Conservation (phyloP, 1,140 invertebrate species). For the Limonius californicus region DNA sequence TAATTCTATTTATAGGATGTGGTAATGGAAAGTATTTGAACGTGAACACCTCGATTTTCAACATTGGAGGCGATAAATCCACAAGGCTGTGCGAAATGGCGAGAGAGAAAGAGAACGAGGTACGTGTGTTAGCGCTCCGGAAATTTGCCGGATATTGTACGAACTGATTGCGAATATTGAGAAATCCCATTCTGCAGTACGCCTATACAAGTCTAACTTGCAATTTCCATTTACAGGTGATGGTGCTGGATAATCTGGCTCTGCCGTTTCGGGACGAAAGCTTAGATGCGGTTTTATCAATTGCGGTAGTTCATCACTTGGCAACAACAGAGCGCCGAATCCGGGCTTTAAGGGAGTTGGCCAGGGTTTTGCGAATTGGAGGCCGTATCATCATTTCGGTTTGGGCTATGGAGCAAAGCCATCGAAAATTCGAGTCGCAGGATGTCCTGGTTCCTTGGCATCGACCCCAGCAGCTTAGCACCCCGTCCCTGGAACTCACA, state of each 20-base stretch:
- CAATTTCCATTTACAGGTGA: conserved; percentile 56
- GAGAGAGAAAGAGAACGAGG: conserved; percentile 75
- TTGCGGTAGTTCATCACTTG: conserved; percentile 93
- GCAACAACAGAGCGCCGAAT: conserved; percentile 87
- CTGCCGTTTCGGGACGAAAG: conserved; percentile 88
- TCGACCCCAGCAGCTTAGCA: conserved; percentile 62
- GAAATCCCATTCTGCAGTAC: background rate
- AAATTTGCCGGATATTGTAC: conserved; percentile 24
- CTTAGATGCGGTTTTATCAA: conserved; percentile 91
- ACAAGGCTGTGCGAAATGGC: conserved; percentile 73
- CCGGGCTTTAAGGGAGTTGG: conserved; percentile 80
- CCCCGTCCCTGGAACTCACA: conserved; percentile 62
- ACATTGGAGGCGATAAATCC: conserved; percentile 85
- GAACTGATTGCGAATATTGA: conserved; percentile 18
- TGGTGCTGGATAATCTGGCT: conserved; percentile 83
- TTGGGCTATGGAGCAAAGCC: conserved; percentile 94
- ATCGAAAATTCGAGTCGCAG: conserved; percentile 79
- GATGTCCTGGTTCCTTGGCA: conserved; percentile 96
- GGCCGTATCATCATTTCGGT: conserved; percentile 91
- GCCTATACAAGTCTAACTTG: background rate
- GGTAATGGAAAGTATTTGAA: conserved; percentile 90
- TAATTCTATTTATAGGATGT: conserved; percentile 61
- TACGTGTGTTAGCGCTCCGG: conserved; percentile 44
- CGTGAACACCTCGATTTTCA: conserved; percentile 80
- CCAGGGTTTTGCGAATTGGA: conserved; percentile 83